phyloP scores from a whole-genome alignment of 1,140 invertebrate species.

The Cherax quadricarinatus region DNA sequence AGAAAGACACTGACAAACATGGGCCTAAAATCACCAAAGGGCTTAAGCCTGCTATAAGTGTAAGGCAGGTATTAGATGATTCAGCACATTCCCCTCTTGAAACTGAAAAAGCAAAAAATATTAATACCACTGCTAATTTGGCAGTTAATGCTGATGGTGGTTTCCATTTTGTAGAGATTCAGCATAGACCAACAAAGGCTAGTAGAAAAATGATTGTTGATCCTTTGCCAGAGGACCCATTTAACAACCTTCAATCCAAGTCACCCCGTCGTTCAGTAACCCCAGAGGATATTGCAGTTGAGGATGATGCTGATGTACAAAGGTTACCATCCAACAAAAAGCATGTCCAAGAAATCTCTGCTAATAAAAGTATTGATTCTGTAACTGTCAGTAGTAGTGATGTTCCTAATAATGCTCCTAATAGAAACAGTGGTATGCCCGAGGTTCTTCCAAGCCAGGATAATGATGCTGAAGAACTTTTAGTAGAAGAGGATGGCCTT shows the following conservation, averaged over 20 bases:
- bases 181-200: not conserved
- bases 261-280: not conserved
- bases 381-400: not conserved
- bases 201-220: not conserved
- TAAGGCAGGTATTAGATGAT: not conserved
- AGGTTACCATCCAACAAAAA: not conserved
- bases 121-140: not conserved
- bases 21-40: not conserved
- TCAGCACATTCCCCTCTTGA: not conserved
- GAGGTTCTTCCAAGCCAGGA: not conserved
- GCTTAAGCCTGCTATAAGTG: not conserved
- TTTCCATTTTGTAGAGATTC: not conserved
- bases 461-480: not conserved
- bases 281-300: not conserved
- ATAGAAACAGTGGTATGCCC: not conserved
- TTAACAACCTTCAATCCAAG: not conserved
- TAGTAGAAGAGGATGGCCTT: not conserved
- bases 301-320: not conserved
- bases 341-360: not conserved
- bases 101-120: not conserved
- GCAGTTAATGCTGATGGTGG: not conserved
- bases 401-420: not conserved
- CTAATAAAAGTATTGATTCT: not conserved
- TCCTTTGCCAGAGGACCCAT: not conserved
- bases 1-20: not conserved